Base-by-base conservation (phyloP, 1,140 invertebrate species). In the Danaus plexippus region DNA sequence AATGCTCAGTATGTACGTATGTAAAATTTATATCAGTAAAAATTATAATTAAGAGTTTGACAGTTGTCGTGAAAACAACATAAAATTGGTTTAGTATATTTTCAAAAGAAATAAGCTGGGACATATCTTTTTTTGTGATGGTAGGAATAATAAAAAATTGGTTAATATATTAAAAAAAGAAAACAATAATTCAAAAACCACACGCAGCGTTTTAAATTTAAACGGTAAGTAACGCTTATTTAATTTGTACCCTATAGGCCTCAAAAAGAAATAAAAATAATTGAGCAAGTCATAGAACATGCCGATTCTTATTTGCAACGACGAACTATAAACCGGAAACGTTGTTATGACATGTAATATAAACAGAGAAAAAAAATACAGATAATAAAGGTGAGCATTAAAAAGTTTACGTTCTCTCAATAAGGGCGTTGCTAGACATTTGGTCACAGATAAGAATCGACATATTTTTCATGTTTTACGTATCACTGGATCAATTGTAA, bases 261-360 rank as follows among this genome's bases (percentile, higher is more conserved):
- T 64, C 62, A 57, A 47, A 64, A 63, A 22, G 11, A 54, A 64
- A 59, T 56, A 63, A 59, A 61, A 60, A 54, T 50, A 60, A 55
- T 64, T 64, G 58, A 64, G 62, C 62, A 64, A 64, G 47, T 47
- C 47, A 59, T 52, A 53, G 54, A 48, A 54, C 43, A n/a, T 41
- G 43, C 2, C 22, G 11, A 56, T 22, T 47, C 55, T 57, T 49
- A 52, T 50, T 12, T 47, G 11, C 50, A 32, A 32, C 22, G 1
- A 32, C 7, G 22, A 32, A 32, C 1, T 32, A 32, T 32, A 32
- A 32, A 32, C 1, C 22, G 5, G 42, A 41, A 15, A 47, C 13
- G 3, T 1, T 10, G 1, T 15, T 47, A 47, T 3, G 1, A 10
- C 13, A 47, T 51, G n/a, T 22, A n/a, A 52, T 12, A 51, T 51